Evolutionary conservation across 92 coral and sea anemone species (phyloP).

Genomic region (Zoanthus gigantus): DNA sequence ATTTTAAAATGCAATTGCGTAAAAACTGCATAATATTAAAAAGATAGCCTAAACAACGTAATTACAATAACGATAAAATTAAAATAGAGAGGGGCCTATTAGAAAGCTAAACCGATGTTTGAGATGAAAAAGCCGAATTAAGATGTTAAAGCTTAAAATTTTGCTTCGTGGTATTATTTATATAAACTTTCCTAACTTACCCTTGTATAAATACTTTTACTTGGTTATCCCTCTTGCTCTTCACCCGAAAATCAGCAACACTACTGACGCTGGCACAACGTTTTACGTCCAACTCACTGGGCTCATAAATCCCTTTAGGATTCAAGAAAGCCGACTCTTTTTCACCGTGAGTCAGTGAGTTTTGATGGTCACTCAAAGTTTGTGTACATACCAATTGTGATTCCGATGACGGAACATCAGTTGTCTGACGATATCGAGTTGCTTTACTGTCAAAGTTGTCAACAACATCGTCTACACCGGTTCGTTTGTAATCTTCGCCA

Average conservation of each 20-base stretch:
- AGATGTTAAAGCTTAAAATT: no score
- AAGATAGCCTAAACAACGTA: no score
- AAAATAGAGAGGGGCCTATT: no score
- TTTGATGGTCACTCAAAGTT: not conserved
- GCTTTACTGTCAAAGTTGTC: not conserved
- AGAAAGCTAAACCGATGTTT: no score
- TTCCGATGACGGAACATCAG: not conserved
- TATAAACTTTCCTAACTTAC: constrained; percentile 4
- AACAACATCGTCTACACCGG: not conserved
- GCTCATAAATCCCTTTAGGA: not conserved
- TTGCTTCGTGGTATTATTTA: no score
- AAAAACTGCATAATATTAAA: no score
- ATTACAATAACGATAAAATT: no score
- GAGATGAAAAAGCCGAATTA: no score
- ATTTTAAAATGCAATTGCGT: no score
- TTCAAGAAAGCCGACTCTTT: not conserved
- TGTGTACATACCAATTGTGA: not conserved
- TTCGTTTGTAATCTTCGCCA: not conserved
- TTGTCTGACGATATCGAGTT: not conserved
- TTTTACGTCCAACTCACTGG: not conserved
- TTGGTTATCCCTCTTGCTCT: constrained; percentile 5
- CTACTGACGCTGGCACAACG: constrained; percentile 38
- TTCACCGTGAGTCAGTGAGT: not conserved
- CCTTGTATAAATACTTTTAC: constrained; percentile 31
- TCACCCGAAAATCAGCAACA: constrained; percentile 18